Percentiles rank a stretch among this genome's conserved stretches.
phyloP scores from a whole-genome alignment of 2,888 invertebrate species.

The Cancer borealis region DNA sequence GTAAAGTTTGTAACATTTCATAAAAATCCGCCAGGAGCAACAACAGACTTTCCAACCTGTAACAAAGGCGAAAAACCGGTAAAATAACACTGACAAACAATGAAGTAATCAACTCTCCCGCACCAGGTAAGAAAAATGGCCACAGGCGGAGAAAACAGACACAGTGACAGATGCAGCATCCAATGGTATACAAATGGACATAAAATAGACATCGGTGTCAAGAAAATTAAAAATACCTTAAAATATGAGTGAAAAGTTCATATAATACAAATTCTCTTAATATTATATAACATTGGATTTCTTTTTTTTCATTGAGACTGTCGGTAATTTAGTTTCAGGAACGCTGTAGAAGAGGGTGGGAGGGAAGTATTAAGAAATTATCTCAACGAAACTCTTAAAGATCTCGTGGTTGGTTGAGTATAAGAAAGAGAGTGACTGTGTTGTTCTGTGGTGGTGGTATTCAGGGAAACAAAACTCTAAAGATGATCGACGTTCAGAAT shows the following conservation, averaged over 20 bases:
- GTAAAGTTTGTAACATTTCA: not conserved
- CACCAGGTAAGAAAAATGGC: not conserved
- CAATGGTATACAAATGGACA: no score
- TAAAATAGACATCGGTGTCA: not conserved
- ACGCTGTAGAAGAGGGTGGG: not conserved
- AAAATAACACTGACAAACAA: conserved; percentile 5
- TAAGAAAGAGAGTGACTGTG: not conserved
- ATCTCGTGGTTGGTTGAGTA: not conserved
- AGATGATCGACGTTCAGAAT: not conserved
- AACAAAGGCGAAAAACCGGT: not conserved
- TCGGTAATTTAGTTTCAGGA: not conserved
- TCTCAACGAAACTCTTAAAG: not conserved
- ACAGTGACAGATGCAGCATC: not conserved
- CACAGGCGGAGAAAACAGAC: not conserved
- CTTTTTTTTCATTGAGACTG: not conserved
- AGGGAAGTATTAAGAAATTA: not conserved
- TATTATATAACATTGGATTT: not conserved
- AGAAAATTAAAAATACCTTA: not conserved
- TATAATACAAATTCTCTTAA: not conserved
- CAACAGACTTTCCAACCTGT: not conserved
- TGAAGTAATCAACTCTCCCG: not conserved
- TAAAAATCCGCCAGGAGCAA: not conserved
- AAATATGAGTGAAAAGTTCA: not conserved
- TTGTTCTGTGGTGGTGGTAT: not conserved
- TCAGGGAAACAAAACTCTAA: not conserved